These are phyloP conservation scores for Myrmecobius fasciatus DNA, from an alignment of 2,113 vertebrate species.

Conservation along the genomic window DNA sequence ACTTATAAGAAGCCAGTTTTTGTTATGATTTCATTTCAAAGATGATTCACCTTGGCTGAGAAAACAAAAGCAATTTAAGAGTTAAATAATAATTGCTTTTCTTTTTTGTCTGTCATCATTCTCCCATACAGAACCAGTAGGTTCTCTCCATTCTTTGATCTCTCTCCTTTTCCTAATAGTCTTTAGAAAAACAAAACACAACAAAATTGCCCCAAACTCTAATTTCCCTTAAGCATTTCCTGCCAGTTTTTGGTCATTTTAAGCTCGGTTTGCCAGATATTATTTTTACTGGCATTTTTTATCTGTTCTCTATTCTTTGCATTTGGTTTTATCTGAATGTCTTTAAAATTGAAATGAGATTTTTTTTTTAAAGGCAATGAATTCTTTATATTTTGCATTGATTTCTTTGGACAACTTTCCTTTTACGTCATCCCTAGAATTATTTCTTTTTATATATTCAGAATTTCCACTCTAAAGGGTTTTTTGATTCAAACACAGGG, in stretches of 20 bases:
- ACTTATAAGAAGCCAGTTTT: background rate
- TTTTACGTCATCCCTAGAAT: background rate
- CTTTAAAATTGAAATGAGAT: too few relatives aligned
- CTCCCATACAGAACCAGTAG: too few relatives aligned
- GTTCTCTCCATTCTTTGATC: background rate
- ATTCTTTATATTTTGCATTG: background rate
- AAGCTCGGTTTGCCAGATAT: background rate
- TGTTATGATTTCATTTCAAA: background rate
- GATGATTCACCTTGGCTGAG: background rate
- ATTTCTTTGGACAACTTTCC: background rate
- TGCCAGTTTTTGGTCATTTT: background rate
- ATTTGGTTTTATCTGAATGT: too few relatives aligned
- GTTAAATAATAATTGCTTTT: background rate
- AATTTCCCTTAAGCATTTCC: background rate
- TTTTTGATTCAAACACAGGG: background rate
- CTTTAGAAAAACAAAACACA: background rate
- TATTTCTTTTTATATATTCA: background rate
- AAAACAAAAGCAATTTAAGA: background rate
- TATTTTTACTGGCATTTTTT: background rate
- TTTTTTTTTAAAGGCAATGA: too few relatives aligned
- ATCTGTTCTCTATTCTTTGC: too few relatives aligned
- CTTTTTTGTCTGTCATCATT: background rate
- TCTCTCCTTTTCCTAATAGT: background rate
- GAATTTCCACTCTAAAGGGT: background rate
- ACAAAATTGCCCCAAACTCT: background rate